A percentile compares a stretch with the other conserved stretches of the same genome.
Conservation (phyloP, 2,797 vertebrate species). For the Monodelphis domestica region DNA sequence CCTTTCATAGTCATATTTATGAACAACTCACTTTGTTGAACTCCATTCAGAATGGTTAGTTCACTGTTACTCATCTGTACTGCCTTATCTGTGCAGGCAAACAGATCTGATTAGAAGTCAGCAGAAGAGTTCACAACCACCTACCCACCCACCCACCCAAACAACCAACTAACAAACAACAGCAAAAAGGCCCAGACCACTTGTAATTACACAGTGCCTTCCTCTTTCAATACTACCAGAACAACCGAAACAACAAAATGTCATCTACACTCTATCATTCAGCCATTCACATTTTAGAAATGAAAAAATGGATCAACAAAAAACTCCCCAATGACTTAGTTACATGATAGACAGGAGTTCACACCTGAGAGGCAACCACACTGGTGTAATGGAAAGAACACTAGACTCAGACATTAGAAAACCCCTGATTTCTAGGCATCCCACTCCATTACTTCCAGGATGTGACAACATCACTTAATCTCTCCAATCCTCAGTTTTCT, state of each 20-base stretch:
- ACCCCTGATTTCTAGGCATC: neutral
- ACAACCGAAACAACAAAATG: neutral
- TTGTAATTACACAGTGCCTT: slow-evolving; percentile 27
- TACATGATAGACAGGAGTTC: slow-evolving; percentile 4
- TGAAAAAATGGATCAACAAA: slow-evolving; percentile 49
- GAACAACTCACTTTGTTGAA: slow-evolving; percentile 55
- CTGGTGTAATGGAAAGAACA: neutral
- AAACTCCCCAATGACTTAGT: slow-evolving; percentile 36
- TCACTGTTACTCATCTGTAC: slow-evolving; percentile 29
- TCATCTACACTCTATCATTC: slow-evolving; percentile 22
- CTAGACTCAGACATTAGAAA: neutral
- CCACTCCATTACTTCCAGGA: neutral
- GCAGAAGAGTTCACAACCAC: slow-evolving; percentile 26
- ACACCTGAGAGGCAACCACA: neutral
- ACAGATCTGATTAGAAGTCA: slow-evolving; percentile 49
- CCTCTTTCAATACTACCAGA: neutral
- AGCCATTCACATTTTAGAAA: slow-evolving; percentile 49
- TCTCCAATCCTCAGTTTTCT: neutral
- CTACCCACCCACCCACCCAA: no score
- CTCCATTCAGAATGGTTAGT: slow-evolving; percentile 14
- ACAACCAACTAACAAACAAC: slow-evolving; percentile 29
- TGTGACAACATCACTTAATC: neutral
- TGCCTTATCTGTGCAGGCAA: slow-evolving; percentile 24
- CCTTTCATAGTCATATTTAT: slow-evolving; percentile 31
- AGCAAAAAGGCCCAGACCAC: neutral